These are phyloP conservation scores for Urosaurus nigricauda DNA, from an alignment of 2,797 vertebrate genomes.

Conservation along the genomic window DNA sequence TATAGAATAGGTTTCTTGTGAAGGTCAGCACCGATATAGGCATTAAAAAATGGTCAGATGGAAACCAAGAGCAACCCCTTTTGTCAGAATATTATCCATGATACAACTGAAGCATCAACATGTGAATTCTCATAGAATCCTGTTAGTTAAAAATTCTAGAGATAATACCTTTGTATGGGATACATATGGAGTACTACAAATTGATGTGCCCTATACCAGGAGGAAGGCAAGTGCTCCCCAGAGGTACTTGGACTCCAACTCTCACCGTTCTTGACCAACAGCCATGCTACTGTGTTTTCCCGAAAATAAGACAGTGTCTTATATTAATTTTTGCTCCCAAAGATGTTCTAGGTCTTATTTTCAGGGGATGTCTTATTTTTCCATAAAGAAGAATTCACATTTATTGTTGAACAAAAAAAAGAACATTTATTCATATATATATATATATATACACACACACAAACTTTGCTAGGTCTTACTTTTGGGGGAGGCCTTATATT, in stretches of 20 bases:
- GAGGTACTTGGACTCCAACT: not conserved
- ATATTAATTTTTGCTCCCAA: no score
- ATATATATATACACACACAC: no score
- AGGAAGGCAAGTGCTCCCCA: not conserved
- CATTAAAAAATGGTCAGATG: not conserved
- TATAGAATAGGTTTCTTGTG: not conserved
- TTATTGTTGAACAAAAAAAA: no score
- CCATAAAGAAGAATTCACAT: no score
- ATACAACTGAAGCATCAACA: conserved; percentile 3
- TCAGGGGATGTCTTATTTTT: no score
- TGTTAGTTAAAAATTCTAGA: not conserved
- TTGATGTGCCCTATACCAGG: not conserved
- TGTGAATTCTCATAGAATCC: conserved; percentile 12
- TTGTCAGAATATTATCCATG: not conserved
- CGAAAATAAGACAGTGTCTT: no score
- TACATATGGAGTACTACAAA: not conserved
- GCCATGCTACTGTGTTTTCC: not conserved
- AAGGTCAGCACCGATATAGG: not conserved
- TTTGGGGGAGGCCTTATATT: no score
- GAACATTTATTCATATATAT: no score
- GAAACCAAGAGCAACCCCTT: not conserved
- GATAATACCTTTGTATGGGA: conserved; percentile 1
- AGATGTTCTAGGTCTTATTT: no score
- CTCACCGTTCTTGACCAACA: not conserved
- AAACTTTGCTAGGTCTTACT: no score